A percentile compares a stretch with the other conserved stretches of the same genome.
Evolutionary conservation across 1,140 invertebrate species (phyloP).

Genomic region (Antheraea pernyi): DNA sequence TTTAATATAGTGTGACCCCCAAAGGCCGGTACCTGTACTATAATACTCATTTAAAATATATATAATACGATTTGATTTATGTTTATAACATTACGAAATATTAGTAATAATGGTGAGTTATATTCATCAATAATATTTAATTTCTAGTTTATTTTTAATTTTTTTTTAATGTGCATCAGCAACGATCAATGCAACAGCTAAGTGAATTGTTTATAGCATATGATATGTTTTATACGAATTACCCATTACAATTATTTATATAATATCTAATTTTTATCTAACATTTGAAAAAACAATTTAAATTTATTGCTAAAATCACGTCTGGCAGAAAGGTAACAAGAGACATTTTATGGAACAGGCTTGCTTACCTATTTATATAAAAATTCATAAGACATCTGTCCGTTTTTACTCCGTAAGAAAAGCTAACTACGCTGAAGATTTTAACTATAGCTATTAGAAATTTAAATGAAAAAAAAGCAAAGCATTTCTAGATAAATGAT

Average conservation of each 20-base stretch:
- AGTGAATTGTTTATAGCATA: background rate
- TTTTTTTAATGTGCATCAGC: slow-evolving; percentile 16
- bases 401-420: too few species aligned
- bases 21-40: slow-evolving; percentile 73
- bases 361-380: too few species aligned
- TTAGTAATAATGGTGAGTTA: slow-evolving; percentile 1
- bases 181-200: slow-evolving; percentile 28
- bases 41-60: slow-evolving; percentile 61
- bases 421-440: too few species aligned
- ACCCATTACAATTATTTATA: too few species aligned
- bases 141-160: background rate
- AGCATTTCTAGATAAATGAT: background rate
- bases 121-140: background rate
- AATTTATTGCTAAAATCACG: too few species aligned
- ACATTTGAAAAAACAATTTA: too few species aligned
- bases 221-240: background rate
- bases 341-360: too few species aligned
- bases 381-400: too few species aligned
- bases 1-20: slow-evolving; percentile 20
- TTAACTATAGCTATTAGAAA: background rate
- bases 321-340: too few species aligned
- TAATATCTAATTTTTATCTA: too few species aligned
- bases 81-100: slow-evolving; percentile 18
- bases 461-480: background rate
- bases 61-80: slow-evolving; percentile 44